Percentiles rank a stretch among this genome's conserved stretches.
phyloP scores from a whole-genome alignment of 2,797 vertebrate species.

The Epinephelus coioides region DNA sequence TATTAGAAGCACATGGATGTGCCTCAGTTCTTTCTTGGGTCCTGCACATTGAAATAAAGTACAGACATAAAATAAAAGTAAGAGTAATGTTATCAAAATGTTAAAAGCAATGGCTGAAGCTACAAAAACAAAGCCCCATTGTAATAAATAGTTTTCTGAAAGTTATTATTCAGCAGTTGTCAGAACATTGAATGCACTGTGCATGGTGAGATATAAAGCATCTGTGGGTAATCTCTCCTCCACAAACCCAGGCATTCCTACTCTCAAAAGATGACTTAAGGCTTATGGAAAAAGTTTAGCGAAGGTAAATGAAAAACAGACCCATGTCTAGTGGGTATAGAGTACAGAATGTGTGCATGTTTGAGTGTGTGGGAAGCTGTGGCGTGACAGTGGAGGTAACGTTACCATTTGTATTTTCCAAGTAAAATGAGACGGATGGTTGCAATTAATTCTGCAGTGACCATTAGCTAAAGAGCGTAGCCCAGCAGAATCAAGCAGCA shows the following conservation, averaged over 20 bases:
- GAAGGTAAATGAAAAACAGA: slow-evolving; percentile 69
- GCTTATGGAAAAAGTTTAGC: slow-evolving; percentile 53
- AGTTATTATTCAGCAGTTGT: slow-evolving; percentile 39
- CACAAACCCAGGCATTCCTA: background rate
- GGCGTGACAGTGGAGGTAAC: slow-evolving; percentile 11
- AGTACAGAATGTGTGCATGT: slow-evolving; percentile 19
- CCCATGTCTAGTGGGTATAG: slow-evolving; percentile 10
- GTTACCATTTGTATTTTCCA: slow-evolving; percentile 43
- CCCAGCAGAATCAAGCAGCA: slow-evolving; percentile 56
- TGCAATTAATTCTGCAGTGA: slow-evolving; percentile 72
- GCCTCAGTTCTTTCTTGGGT: no score
- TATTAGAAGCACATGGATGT: no score
- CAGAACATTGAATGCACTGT: slow-evolving; percentile 12
- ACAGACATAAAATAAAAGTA: no score
- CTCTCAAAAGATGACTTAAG: slow-evolving; percentile 25
- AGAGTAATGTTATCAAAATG: background rate
- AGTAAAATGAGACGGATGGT: slow-evolving; percentile 75
- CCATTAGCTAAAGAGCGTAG: slow-evolving; percentile 67
- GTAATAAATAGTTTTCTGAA: slow-evolving; percentile 3
- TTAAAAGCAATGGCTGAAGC: background rate
- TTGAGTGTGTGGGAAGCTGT: background rate
- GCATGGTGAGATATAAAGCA: slow-evolving; percentile 40
- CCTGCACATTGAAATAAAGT: no score
- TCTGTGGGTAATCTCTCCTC: slow-evolving; percentile 18
- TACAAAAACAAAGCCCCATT: background rate